Evolutionary conservation across 2,888 invertebrate species (phyloP).

Genomic region (Diaphora mendica): DNA sequence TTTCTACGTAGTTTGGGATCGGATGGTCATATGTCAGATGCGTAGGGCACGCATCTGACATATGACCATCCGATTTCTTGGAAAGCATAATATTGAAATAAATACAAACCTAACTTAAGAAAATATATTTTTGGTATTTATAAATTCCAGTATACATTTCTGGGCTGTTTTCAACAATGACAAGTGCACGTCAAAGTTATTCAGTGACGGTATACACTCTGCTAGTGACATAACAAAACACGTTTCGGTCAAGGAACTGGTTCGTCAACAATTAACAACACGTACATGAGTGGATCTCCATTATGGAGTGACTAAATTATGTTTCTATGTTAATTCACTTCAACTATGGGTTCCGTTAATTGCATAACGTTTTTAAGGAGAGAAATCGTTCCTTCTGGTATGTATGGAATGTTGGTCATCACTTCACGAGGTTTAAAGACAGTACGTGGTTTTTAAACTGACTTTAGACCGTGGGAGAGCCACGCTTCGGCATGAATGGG

Average conservation of each 20-base stretch:
- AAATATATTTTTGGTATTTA: not conserved
- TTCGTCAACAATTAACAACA: constrained; percentile 54
- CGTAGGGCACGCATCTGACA: too few relatives aligned
- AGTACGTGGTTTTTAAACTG: not conserved
- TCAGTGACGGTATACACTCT: constrained; percentile 38
- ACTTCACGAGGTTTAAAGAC: not conserved
- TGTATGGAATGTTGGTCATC: not conserved
- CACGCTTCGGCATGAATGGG: too few relatives aligned
- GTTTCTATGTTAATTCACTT: constrained; percentile 14
- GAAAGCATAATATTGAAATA: too few relatives aligned
- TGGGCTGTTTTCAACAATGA: constrained; percentile 9
- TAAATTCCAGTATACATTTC: not conserved
- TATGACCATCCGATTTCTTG: too few relatives aligned
- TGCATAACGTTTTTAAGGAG: constrained; percentile 2
- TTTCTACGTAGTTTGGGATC: too few relatives aligned
- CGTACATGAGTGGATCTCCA: not conserved
- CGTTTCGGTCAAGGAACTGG: constrained; percentile 58
- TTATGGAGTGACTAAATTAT: constrained; percentile 13
- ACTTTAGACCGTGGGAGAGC: not conserved
- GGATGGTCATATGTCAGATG: too few relatives aligned
- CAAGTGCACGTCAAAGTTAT: constrained; percentile 24
- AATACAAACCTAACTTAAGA: too few relatives aligned
- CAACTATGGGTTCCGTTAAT: constrained; percentile 8
- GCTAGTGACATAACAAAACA: constrained; percentile 55
- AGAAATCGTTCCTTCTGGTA: not conserved